Base-by-base conservation (phyloP, 2,888 invertebrate genomes). In the Oeneis ivallda region DNA sequence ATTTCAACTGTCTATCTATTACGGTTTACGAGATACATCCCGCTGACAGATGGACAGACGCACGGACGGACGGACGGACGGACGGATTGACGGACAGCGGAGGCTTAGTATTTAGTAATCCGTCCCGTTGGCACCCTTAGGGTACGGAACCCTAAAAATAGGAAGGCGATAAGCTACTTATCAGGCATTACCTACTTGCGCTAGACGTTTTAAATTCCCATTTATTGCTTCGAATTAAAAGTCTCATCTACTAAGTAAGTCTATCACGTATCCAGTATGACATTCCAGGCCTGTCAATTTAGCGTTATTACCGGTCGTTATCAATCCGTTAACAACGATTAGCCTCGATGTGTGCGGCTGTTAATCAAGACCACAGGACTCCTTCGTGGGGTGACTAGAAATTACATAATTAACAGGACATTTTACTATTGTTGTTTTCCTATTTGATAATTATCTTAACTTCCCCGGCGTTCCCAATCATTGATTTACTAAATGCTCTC, bases 281-380 rank as follows among this genome's bases (percentile, higher is more conserved):
- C 52, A 67, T 63, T 63, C 53, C 52, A 39, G 39, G 43, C 26
- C 45, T 45, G 58, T 64, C 60, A 72, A 70, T 76, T 75, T 79
- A 72, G 68, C 76, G 72, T 80, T 75, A 80, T 80, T 82, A 81
- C 65, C 65, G 71, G 73, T 77, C 74, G 78, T 83, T 81, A 81
- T 74, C 76, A 74, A 70, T 71, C 71, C 74, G 75, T 75, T 77
- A 73, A 73, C 71, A 68, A 69, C 79, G 78, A 84, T 85, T 86
- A 84, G 76, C 83, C 83, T 79, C 71, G 71, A 77, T 84, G 73
- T 76, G 70, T 71, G 66, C 69, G 68, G 69, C 77, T 79, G 79
- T 80, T 76, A 82, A 82, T 79, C 77, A 75, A 74, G 71, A 47
- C 59, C 34, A 53, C 39, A 56, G 59, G 63, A 41, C 15, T 53